Conservation (phyloP, 2,113 vertebrate genomes). For the Pterocles orientalis region DNA sequence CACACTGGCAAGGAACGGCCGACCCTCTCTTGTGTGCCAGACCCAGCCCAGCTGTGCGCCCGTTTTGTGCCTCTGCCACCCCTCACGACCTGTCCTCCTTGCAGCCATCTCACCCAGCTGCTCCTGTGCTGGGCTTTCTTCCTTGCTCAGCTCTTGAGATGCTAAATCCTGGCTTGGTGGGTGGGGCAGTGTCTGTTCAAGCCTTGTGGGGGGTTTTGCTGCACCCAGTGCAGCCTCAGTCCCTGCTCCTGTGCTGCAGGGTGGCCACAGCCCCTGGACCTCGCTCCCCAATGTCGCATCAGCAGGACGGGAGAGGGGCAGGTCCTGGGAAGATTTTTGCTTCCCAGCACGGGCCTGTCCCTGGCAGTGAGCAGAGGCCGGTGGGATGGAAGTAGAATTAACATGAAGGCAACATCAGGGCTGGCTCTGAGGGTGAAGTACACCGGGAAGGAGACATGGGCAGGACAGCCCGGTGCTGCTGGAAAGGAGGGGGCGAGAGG, state of each 20-base stretch:
- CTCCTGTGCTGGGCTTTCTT: not conserved
- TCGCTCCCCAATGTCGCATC: fast-evolving
- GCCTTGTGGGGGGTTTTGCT: not conserved
- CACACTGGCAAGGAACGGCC: fast-evolving
- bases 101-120: not conserved
- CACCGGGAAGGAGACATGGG: fast-evolving
- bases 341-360: not conserved
- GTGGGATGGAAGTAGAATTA: not conserved
- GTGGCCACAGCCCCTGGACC: not conserved
- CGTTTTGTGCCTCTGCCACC: fast-evolving
- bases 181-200: not conserved
- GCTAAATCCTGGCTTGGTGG: not conserved
- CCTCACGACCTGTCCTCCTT: not conserved
- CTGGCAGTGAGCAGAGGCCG: not conserved
- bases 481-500: not conserved
- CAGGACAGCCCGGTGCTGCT: not conserved
- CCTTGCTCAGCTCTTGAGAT: not conserved
- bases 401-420: not conserved
- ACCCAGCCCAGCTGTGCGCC: fast-evolving
- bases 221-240: not conserved
- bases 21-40: not conserved
- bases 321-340: not conserved
- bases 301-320: not conserved
- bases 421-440: not conserved
- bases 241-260: not conserved